Percentiles rank a stretch among this genome's conserved stretches.
phyloP scores from a whole-genome alignment of 2,888 invertebrate genomes.

The Limulus polyphemus region DNA sequence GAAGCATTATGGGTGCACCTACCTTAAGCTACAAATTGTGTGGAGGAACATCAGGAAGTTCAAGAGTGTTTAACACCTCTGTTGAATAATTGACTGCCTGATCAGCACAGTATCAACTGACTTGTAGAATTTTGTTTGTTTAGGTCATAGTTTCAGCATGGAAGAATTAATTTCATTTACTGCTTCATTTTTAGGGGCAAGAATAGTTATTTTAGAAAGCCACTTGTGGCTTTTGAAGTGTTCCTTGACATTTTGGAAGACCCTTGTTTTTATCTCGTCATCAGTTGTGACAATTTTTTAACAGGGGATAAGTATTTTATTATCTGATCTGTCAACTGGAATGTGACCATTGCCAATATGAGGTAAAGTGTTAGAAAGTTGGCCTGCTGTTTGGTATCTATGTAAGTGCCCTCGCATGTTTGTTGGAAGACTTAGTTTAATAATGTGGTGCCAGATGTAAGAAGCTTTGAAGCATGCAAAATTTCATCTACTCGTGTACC shows the following conservation, averaged over 20 bases:
- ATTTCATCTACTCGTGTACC: constrained; percentile 24
- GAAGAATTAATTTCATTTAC: too few relatives aligned
- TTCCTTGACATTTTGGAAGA: background rate
- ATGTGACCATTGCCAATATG: too few relatives aligned
- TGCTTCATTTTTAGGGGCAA: background rate
- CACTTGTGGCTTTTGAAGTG: background rate
- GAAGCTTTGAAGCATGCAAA: constrained; percentile 27
- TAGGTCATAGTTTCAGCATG: too few relatives aligned
- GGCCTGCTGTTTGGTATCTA: constrained; percentile 7
- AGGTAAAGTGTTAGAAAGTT: too few relatives aligned
- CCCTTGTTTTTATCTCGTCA: background rate
- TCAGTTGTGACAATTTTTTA: too few relatives aligned
- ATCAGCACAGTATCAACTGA: constrained; percentile 17
- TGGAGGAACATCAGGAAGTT: constrained; percentile 13
- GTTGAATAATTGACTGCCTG: constrained; percentile 12
- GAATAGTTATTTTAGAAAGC: background rate
- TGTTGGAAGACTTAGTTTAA: constrained; percentile 12
- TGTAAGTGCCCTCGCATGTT: constrained; percentile 20
- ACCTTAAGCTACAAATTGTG: constrained; percentile 26
- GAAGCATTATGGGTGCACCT: constrained; percentile 26
- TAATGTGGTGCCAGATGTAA: constrained; percentile 21
- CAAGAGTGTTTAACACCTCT: constrained; percentile 18
- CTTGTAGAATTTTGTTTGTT: constrained; percentile 8
- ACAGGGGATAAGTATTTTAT: too few relatives aligned
- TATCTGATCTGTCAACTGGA: too few relatives aligned